Base-by-base conservation (phyloP, 2,113 vertebrate genomes). In the Sceloporus tristichus region DNA sequence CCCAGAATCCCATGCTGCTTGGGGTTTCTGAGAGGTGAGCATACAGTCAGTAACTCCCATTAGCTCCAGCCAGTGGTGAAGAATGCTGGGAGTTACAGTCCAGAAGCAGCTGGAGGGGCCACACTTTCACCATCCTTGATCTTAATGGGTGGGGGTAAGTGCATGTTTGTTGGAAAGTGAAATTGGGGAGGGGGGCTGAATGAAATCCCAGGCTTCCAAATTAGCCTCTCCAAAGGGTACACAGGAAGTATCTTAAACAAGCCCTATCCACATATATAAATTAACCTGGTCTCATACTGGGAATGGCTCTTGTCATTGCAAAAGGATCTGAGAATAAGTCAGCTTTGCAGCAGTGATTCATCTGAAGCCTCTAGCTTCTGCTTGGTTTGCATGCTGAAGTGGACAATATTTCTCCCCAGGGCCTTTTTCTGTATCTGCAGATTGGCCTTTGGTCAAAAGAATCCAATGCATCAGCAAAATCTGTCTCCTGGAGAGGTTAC, bases 321-420 rank as follows among this genome's bases (percentile, higher is more conserved):
- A 23, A 42, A 42, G 56, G 38, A 75, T 8, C 56, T 86, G 75
- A 40, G 40, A 75, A 53, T 13, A 23, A 65, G 42, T 34, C 71
- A 56, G 70, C 73, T 62, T 75, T 74, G 54, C 10, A 29, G 23
- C 56, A 74, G 2, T 73, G 62, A 16, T 14, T 87, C 59, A 40
- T 25, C 38, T 66, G 38, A 34, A 82, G 38, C 65, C 65, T 78
- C n/a, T 29, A 70, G 75, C 27, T 65, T 42, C 16, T 38, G 16
- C 66, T 75, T 54, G 73, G 73, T 83, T 66, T 83, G 56, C 29
- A 54, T 87, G 71, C 73, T 66, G 23, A 65, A 76, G 38, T 18
- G 18, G 13, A 11, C 27, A 54, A 6, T 27, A 7, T 9, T 38
- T 27, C 25, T 38, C 34, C 59, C 34, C 59, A 62, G 9, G 29